Percentiles rank a stretch among this genome's conserved stretches.
These are phyloP conservation scores for Folsomia candida DNA, from an alignment of 2,888 invertebrate genomes.

Conservation along the genomic window DNA sequence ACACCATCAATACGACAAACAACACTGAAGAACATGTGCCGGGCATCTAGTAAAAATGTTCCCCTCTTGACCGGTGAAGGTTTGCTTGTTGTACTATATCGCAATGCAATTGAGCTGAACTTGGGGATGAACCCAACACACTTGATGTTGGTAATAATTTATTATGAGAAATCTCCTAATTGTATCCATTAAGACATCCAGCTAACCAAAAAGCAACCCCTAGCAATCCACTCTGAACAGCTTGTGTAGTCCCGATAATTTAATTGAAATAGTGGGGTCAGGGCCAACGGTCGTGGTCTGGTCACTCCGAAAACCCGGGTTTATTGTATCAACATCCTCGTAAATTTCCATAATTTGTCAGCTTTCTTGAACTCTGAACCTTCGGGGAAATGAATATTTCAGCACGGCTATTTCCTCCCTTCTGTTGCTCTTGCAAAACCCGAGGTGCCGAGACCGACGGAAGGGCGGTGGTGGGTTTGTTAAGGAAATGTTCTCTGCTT, in stretches of 20 bases:
- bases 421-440: too few species aligned
- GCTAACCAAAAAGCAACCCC: background rate
- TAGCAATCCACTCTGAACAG: background rate
- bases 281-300: background rate
- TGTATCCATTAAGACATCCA: slow-evolving; percentile 13
- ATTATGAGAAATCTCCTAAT: slow-evolving; percentile 17
- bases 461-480: too few species aligned
- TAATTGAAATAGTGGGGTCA: slow-evolving; percentile 8
- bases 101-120: background rate
- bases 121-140: background rate
- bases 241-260: background rate
- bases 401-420: slow-evolving; percentile 16
- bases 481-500: too few species aligned
- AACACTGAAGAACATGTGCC: background rate
- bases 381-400: slow-evolving; percentile 45
- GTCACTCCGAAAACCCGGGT: slow-evolving; percentile 4
- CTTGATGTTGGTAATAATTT: slow-evolving; percentile 2
- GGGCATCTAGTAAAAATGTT: background rate
- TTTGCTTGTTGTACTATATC: too few species aligned
- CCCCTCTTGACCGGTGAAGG: background rate
- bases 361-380: slow-evolving; percentile 15
- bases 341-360: slow-evolving; percentile 51
- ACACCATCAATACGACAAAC: background rate
- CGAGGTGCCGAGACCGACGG: too few species aligned
- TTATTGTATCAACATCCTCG: slow-evolving; percentile 44